Evolutionary conservation across 2,888 invertebrate genomes (phyloP).

Genomic region (Aspidapion aeneum): DNA sequence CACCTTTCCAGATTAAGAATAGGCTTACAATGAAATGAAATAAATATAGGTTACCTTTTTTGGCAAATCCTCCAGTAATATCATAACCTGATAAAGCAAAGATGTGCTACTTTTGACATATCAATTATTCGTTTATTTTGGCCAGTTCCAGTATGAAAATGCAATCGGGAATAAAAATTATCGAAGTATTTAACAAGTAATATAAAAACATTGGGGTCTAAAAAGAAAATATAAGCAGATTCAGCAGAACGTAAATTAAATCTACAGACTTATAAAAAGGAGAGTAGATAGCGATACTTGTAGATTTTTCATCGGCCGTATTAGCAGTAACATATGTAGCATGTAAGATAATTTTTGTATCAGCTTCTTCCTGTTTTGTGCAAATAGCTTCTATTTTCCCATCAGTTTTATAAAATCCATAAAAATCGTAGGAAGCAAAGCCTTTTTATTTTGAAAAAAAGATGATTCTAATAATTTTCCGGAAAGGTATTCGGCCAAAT

Average conservation of each 20-base stretch:
- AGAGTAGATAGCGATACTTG: not conserved
- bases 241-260: not conserved
- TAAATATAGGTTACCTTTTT: not conserved
- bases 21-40: no score
- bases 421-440: no score
- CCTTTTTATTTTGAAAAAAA: no score
- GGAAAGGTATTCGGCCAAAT: no score
- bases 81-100: not conserved
- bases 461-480: no score
- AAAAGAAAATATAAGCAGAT: not conserved
- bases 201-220: not conserved
- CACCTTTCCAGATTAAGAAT: no score
- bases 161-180: not conserved
- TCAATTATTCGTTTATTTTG: not conserved
- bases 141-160: not conserved
- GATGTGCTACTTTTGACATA: not conserved
- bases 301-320: not conserved
- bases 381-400: not conserved
- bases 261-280: not conserved
- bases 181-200: not conserved
- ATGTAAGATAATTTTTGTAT: not conserved
- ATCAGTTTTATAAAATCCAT: no score
- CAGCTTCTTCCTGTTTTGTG: not conserved
- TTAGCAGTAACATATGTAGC: no score
- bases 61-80: not conserved